Evolutionary conservation across 37 sponge, comb jelly and placozoan genomes (phyloP).

Genomic region (Cladorhizidae sp.): DNA sequence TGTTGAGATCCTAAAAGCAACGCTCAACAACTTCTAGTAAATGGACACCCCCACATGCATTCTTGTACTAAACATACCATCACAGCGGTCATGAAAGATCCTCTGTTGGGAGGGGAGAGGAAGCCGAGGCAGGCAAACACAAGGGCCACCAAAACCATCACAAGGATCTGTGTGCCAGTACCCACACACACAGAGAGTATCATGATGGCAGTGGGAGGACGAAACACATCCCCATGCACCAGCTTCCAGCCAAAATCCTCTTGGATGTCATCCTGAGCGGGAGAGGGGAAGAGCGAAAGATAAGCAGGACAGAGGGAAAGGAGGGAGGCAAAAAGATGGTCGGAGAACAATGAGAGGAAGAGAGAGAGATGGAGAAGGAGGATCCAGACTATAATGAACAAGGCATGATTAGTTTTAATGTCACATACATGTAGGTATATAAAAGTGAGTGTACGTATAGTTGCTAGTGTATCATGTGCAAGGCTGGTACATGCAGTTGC

Average conservation of each 20-base stretch:
- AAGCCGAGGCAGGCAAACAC: conserved; percentile 96
- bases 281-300: not conserved
- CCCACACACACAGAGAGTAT: conserved; percentile 92
- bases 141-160: conserved; percentile 81
- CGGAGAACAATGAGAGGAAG: too few species aligned
- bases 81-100: conserved; percentile 90
- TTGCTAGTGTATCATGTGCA: too few species aligned
- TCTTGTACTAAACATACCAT: conserved; percentile 88
- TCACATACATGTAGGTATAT: too few species aligned
- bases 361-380: too few species aligned
- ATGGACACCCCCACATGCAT: too few species aligned
- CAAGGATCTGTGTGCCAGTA: conserved; percentile 81
- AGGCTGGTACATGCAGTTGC: too few species aligned
- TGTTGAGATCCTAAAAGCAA: too few species aligned
- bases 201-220: conserved; percentile 91
- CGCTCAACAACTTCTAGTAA: too few species aligned
- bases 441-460: too few species aligned
- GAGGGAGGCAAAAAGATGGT: not conserved
- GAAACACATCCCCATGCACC: conserved; percentile 99
- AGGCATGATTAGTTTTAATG: too few species aligned
- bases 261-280: conserved; percentile 92
- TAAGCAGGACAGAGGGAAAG: not conserved
- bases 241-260: conserved; percentile 99
- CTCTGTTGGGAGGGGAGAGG: conserved; percentile 98
- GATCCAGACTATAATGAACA: too few species aligned